Base-by-base conservation (phyloP, 2,888 invertebrate genomes). In the Phymatocera aterrima region DNA sequence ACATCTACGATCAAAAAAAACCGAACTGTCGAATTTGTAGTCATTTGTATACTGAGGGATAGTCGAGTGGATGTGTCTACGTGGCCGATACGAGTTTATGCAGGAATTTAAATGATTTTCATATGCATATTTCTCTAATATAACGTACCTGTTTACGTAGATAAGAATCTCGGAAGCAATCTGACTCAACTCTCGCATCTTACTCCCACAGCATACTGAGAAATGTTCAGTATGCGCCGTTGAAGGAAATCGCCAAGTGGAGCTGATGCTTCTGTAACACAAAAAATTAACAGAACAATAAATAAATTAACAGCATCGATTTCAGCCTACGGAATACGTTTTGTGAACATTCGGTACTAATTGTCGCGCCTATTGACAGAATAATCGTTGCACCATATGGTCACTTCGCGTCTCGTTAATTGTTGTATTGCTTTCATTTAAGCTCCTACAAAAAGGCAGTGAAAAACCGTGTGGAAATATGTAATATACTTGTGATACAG, bases 131-230 rank as follows among this genome's bases (percentile, higher is more conserved):
- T 24, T 5, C 21, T 43, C 21, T 46, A 28, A n/a, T n/a, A n/a
- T n/a, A n/a, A n/a, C n/a, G n/a, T 72, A 43, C 28, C 34, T 51
- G 10, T 72, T 72, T 72, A 72, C 72, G 31, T 51, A 34, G 51
- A 72, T 72, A 72, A 72, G 48, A 43, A 72, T 72, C 72, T 72
- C 2, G 43, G 10, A 72, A 3, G 72, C 21, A 72, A 72, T 72
- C 72, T 34, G 34, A 72, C 34, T 31, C 34, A 24, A 72, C 51
- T 51, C 31, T 72, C 31, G n/a, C 37, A 8, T 18, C 34, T 64
- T 18, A 34, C 61, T 57, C 57, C 57, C 57, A 57, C 28, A 28
- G 57, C 57, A 57, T 57, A 64, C 37, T 37, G 18, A 4, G 8
- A 2, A 64, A 40, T 43, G 24, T 18, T 24, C 68, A 28, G n/a